A percentile compares a stretch with the other conserved stretches of the same genome.
These are phyloP conservation scores for Ranitomeya variabilis DNA, from an alignment of 2,113 vertebrate species.

Conservation along the genomic window DNA sequence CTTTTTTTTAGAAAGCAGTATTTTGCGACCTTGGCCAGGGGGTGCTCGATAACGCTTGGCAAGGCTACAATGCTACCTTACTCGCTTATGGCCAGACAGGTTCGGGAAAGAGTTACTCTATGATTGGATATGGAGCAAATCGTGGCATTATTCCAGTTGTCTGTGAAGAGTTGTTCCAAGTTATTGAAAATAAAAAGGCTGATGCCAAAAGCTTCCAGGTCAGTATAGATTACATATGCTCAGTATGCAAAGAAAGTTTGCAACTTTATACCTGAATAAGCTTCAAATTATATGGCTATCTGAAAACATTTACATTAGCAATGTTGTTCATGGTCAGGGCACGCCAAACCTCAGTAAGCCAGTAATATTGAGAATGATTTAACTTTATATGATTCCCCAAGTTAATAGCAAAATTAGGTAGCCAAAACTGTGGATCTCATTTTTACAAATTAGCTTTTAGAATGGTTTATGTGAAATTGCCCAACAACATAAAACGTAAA, in stretches of 20 bases:
- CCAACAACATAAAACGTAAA: too few relatives aligned
- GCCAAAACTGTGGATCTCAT: too few relatives aligned
- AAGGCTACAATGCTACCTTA: slow-evolving; percentile 81
- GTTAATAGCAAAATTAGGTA: too few relatives aligned
- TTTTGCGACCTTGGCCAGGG: slow-evolving; percentile 78
- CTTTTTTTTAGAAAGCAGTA: slow-evolving; percentile 69
- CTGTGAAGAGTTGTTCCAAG: slow-evolving; percentile 79
- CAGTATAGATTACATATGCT: neutral
- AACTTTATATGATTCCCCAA: too few relatives aligned
- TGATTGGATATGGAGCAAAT: slow-evolving; percentile 80
- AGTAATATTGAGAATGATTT: too few relatives aligned
- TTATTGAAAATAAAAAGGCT: slow-evolving; percentile 69
- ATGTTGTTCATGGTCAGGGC: too few relatives aligned
- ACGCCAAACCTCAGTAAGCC: too few relatives aligned
- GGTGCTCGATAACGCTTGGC: slow-evolving; percentile 75
- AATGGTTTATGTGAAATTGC: too few relatives aligned
- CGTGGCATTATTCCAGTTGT: slow-evolving; percentile 80
- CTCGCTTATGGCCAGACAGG: slow-evolving; percentile 80
- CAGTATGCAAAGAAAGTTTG: neutral
- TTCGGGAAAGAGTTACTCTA: slow-evolving; percentile 86
- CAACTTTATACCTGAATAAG: neutral
- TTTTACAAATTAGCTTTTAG: too few relatives aligned
- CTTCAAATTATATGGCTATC: too few relatives aligned
- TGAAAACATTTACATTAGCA: too few relatives aligned
- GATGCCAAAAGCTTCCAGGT: slow-evolving; percentile 77